phyloP scores from a whole-genome alignment of 2,113 vertebrate species.

The Pangasianodon gigas region DNA sequence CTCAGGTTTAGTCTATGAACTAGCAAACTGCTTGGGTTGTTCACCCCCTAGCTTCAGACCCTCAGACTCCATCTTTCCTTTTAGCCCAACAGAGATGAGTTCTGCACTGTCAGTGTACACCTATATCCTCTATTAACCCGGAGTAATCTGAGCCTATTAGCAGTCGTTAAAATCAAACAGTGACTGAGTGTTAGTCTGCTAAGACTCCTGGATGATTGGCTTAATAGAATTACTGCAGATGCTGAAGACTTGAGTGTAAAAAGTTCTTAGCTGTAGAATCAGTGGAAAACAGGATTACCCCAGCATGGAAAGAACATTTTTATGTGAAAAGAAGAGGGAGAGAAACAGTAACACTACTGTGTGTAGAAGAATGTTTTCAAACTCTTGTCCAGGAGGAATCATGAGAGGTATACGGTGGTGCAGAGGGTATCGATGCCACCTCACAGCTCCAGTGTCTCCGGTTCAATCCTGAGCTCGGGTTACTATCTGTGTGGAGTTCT shows the following conservation, averaged over 20 bases:
- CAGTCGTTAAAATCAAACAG: slow-evolving; percentile 8
- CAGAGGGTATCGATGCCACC: neutral
- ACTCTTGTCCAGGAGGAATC: neutral
- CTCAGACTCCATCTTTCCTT: neutral
- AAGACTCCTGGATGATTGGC: neutral
- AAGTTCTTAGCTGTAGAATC: neutral
- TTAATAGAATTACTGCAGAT: slow-evolving; percentile 16
- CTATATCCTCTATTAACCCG: neutral
- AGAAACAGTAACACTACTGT: neutral
- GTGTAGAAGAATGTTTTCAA: neutral
- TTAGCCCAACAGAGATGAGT: neutral
- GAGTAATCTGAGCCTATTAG: slow-evolving; percentile 14
- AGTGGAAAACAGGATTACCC: neutral
- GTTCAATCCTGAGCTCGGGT: neutral
- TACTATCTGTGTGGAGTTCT: neutral
- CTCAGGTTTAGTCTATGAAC: neutral
- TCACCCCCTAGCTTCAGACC: neutral
- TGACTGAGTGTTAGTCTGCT: neutral
- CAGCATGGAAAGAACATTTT: neutral
- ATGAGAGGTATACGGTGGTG: neutral
- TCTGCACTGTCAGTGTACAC: neutral
- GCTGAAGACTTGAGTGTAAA: neutral
- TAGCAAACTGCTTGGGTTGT: neutral
- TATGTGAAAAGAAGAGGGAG: neutral
- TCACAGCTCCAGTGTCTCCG: neutral